Percentiles rank a stretch among this genome's conserved stretches.
These are phyloP conservation scores for Distichodus sexfasciatus DNA, from an alignment of 2,797 vertebrate species.

Conservation along the genomic window DNA sequence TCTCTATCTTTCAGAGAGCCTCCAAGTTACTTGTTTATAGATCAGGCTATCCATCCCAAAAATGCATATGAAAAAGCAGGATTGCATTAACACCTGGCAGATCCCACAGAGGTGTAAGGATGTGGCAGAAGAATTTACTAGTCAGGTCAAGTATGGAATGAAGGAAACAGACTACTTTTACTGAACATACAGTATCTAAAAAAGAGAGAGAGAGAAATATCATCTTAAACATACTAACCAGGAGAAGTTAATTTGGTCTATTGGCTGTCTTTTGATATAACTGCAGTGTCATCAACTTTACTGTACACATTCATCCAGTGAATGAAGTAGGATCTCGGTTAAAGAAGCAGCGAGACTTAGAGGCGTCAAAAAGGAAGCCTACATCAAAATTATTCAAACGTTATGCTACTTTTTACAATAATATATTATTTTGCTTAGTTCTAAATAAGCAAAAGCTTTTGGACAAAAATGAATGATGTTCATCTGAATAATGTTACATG, in stretches of 20 bases:
- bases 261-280: conserved; percentile 16
- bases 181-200: not conserved
- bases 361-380: conserved; percentile 41
- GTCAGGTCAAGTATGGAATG: conserved; percentile 21
- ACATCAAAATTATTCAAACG: conserved; percentile 22
- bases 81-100: conserved; percentile 39
- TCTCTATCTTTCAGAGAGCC: conserved; percentile 30
- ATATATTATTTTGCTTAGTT: not conserved
- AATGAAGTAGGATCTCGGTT: conserved; percentile 39
- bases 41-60: conserved; percentile 48
- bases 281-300: conserved; percentile 36
- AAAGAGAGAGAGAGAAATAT: conserved; percentile 12
- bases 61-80: conserved; percentile 27
- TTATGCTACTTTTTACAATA: conserved; percentile 16
- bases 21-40: conserved; percentile 29
- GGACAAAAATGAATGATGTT: too few species aligned
- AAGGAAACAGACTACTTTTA: conserved; percentile 31
- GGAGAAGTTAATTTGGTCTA: not conserved
- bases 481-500: too few species aligned
- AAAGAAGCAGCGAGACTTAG: conserved; percentile 32
- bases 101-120: conserved; percentile 40
- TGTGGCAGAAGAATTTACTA: conserved; percentile 32
- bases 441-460: not conserved
- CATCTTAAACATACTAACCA: not conserved
- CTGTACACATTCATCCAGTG: conserved; percentile 44